phyloP scores from a whole-genome alignment of 2,797 vertebrate species.

The Sebastes hubbsi region DNA sequence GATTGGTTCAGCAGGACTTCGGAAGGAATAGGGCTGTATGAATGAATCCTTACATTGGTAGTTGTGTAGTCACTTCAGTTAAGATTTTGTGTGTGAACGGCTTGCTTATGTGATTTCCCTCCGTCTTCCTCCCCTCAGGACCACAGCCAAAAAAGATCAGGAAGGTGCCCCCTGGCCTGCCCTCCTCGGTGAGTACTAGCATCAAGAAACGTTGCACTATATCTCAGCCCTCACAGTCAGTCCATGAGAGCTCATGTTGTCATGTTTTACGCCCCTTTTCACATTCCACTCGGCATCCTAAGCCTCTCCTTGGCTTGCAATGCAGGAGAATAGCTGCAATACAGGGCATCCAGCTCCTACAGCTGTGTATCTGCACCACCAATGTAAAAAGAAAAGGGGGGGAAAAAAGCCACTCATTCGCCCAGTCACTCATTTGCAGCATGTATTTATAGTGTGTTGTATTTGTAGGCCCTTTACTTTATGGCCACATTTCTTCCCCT shows the following conservation, averaged over 20 bases:
- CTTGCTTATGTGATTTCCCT: conserved; percentile 27
- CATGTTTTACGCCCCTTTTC: conserved; percentile 42
- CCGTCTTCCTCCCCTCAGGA: conserved; percentile 76
- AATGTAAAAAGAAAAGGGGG: conserved; percentile 15
- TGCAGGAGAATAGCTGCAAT: conserved; percentile 42
- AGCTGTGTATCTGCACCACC: conserved; percentile 63
- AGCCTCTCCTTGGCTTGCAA: conserved; percentile 36
- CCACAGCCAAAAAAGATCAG: conserved; percentile 95
- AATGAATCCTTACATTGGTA: conserved; percentile 6
- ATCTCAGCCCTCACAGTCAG: conserved; percentile 7
- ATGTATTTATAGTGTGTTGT: conserved; percentile 78
- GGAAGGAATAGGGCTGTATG: neutral
- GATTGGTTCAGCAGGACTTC: conserved; percentile 18
- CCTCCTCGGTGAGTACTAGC: conserved; percentile 89
- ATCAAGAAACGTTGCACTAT: conserved; percentile 31
- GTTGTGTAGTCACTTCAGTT: conserved; percentile 19
- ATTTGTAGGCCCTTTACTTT: conserved; percentile 74
- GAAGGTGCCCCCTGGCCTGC: conserved; percentile 96
- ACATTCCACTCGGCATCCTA: conserved; percentile 48
- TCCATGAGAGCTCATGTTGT: conserved; percentile 39
- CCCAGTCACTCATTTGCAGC: conserved; percentile 67
- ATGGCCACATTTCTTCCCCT: conserved; percentile 65
- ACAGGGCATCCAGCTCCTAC: conserved; percentile 61
- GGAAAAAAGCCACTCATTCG: conserved; percentile 54
- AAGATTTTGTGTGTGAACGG: conserved; percentile 1